A percentile compares a stretch with the other conserved stretches of the same genome.
phyloP scores from a whole-genome alignment of 2,113 vertebrate species.

The Caloenas nicobarica region DNA sequence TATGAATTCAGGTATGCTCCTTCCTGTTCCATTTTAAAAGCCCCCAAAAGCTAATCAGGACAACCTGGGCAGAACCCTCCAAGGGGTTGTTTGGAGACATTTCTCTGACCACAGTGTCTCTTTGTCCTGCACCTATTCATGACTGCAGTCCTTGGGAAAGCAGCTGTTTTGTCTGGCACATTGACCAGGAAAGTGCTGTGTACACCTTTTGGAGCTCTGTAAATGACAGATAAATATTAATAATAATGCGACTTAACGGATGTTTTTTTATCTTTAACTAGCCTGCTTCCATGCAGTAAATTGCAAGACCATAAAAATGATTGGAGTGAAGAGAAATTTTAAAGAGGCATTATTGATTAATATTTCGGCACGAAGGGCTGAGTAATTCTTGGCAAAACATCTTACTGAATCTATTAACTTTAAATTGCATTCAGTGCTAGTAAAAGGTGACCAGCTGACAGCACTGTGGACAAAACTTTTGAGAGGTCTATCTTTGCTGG shows the following conservation, averaged over 20 bases:
- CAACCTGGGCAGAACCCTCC: neutral
- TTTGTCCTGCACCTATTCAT: neutral
- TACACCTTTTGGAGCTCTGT: constrained; percentile 21
- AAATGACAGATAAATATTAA: constrained; percentile 54
- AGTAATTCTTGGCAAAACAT: constrained; percentile 26
- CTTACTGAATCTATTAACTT: constrained; percentile 9
- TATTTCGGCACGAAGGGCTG: neutral
- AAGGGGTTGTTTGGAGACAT: neutral
- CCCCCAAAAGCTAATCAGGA: neutral
- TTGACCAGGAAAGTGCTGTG: constrained; percentile 23
- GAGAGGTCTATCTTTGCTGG: neutral
- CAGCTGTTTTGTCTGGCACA: neutral
- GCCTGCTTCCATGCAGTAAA: constrained; percentile 3
- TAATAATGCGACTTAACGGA: constrained; percentile 3
- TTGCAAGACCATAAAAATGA: neutral
- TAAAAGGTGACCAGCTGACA: constrained; percentile 16
- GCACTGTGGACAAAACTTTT: neutral
- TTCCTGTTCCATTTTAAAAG: neutral
- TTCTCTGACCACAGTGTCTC: neutral
- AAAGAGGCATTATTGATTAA: constrained; percentile 31
- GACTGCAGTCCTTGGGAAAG: neutral
- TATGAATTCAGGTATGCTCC: rapidly evolving
- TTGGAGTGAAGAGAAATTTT: constrained; percentile 17
- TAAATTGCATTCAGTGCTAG: neutral
- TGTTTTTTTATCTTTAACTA: constrained; percentile 29